phyloP scores from a whole-genome alignment of 2,113 vertebrate species.

The Crotalus viridis region DNA sequence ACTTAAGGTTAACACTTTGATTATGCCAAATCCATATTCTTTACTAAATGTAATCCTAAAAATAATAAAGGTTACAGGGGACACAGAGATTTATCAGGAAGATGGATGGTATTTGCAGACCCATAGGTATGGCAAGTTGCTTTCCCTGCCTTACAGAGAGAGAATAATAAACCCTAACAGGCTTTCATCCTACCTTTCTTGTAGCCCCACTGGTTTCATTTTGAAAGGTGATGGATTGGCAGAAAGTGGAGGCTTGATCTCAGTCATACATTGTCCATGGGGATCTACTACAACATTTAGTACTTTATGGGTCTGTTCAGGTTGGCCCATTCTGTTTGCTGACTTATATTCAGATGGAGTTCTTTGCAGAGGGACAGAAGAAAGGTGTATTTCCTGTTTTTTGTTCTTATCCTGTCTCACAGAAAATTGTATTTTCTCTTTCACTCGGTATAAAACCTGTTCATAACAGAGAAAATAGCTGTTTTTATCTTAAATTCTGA shows the following conservation, averaged over 20 bases:
- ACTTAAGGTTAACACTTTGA: background rate
- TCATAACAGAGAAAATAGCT: constrained; percentile 48
- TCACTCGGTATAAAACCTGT: constrained; percentile 90
- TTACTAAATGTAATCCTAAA: background rate
- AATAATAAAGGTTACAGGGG: background rate
- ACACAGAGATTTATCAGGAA: background rate
- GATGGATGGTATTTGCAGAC: background rate
- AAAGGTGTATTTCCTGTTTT: constrained; percentile 80
- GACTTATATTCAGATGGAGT: constrained; percentile 72
- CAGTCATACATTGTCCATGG: constrained; percentile 72
- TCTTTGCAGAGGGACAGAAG: constrained; percentile 68
- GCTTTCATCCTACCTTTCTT: constrained; percentile 81
- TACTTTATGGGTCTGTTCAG: constrained; percentile 73
- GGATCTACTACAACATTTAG: constrained; percentile 73
- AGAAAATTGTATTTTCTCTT: constrained; percentile 86
- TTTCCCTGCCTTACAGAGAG: background rate
- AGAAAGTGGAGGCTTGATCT: constrained; percentile 77
- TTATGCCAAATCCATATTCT: background rate
- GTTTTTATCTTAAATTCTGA: constrained; percentile 24
- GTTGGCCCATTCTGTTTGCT: constrained; percentile 87
- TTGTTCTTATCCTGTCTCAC: constrained; percentile 85
- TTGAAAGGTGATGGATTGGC: constrained; percentile 89
- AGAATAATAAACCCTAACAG: background rate
- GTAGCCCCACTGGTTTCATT: constrained; percentile 93
- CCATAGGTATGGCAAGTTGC: background rate